These are phyloP conservation scores for Cataglyphis rosenhaueri DNA, from an alignment of 2,888 invertebrate species.

Conservation along the genomic window DNA sequence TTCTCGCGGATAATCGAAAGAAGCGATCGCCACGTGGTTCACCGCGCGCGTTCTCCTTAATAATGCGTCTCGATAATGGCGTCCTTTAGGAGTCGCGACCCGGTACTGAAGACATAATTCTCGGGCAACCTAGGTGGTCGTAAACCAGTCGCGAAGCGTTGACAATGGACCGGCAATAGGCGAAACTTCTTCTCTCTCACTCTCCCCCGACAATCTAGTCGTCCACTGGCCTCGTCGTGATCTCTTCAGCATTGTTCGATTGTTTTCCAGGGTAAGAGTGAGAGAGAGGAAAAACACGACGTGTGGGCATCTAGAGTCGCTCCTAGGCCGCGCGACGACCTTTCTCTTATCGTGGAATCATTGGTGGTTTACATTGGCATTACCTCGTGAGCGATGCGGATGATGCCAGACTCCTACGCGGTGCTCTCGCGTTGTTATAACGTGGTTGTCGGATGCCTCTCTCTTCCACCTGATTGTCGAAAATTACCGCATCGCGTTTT, in stretches of 20 bases:
- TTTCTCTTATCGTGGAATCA: slow-evolving; percentile 66
- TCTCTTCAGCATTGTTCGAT: slow-evolving; percentile 41
- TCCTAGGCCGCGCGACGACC: slow-evolving; percentile 65
- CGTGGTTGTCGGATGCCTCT: not conserved
- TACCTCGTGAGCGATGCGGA: not conserved
- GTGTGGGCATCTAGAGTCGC: slow-evolving; percentile 39
- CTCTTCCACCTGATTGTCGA: slow-evolving; percentile 22
- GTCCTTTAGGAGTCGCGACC: slow-evolving; percentile 24
- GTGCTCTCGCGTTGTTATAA: slow-evolving; percentile 32
- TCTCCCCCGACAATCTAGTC: not conserved
- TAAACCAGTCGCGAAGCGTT: slow-evolving; percentile 64
- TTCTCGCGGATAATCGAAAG: slow-evolving; percentile 58
- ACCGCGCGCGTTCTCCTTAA: slow-evolving; percentile 50
- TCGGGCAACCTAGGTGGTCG: slow-evolving; percentile 60
- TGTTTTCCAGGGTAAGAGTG: slow-evolving; percentile 22
- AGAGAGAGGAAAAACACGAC: not conserved
- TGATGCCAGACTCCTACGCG: slow-evolving; percentile 29
- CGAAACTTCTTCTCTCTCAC: slow-evolving; percentile 22
- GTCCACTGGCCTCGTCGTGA: not conserved
- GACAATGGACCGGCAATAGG: slow-evolving; percentile 61
- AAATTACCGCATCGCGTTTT: slow-evolving; percentile 15
- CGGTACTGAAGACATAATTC: slow-evolving; percentile 56
- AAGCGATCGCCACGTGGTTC: slow-evolving; percentile 57
- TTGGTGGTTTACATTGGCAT: slow-evolving; percentile 34
- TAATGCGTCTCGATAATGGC: slow-evolving; percentile 56